phyloP scores from a whole-genome alignment of 2,797 vertebrate genomes.

The Otolemur crassicaudatus region DNA sequence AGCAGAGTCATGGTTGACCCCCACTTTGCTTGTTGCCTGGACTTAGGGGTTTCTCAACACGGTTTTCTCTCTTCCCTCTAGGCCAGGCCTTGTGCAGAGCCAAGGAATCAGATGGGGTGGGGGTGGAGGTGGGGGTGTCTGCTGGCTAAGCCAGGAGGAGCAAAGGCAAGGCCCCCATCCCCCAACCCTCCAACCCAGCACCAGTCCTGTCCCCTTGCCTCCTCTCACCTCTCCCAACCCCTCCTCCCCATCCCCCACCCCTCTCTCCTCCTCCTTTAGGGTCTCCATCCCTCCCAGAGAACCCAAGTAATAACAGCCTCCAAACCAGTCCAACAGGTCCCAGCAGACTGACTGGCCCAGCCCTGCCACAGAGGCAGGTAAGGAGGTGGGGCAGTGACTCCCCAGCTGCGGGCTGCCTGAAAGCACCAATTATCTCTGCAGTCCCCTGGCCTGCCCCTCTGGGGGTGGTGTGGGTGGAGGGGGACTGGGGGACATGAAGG shows the following conservation, averaged over 20 bases:
- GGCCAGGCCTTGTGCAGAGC: neutral
- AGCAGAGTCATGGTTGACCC: neutral
- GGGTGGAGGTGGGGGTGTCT: neutral
- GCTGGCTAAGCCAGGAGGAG: neutral
- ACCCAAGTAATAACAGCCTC: constrained; percentile 62
- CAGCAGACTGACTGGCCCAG: constrained; percentile 52
- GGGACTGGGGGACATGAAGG: no score
- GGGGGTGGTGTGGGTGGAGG: no score
- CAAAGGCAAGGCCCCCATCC: neutral
- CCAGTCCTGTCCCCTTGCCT: neutral
- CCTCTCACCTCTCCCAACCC: neutral
- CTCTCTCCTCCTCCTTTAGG: neutral
- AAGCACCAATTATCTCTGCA: constrained; percentile 81
- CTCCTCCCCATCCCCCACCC: neutral
- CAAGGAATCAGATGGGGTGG: neutral
- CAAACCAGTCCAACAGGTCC: constrained; percentile 80
- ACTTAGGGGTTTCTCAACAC: neutral
- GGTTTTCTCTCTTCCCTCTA: neutral
- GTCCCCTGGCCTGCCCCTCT: constrained; percentile 29
- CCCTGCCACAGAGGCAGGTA: constrained; percentile 65
- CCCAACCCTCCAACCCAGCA: neutral
- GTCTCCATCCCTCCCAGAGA: constrained; percentile 47
- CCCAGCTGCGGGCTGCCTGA: constrained; percentile 72
- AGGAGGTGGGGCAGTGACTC: constrained; percentile 61
- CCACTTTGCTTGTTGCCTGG: neutral